Conservation (phyloP, 2,797 vertebrate species). For the Characodon lateralis region DNA sequence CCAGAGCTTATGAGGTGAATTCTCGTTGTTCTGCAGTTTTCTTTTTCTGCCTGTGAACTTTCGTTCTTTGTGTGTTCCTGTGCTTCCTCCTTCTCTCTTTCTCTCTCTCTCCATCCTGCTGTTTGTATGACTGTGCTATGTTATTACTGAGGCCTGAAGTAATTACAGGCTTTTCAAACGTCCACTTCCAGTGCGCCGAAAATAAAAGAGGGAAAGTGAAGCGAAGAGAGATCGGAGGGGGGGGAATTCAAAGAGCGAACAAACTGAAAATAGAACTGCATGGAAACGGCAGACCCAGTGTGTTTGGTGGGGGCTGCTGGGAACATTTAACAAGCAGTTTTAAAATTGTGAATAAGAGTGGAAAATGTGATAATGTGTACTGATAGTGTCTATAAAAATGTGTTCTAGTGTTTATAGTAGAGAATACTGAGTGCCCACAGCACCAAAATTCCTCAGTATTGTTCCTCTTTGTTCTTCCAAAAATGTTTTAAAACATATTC, state of each 20-base stretch:
- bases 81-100: constrained; percentile 17
- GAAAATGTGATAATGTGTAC: constrained; percentile 70
- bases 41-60: constrained; percentile 16
- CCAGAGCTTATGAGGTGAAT: constrained; percentile 89
- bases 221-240: constrained; percentile 56
- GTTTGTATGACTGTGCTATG: constrained; percentile 77
- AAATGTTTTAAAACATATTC: constrained; percentile 8
- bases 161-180: constrained; percentile 82
- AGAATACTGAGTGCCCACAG: constrained; percentile 19
- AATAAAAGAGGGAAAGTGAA: constrained; percentile 80
- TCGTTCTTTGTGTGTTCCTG: constrained; percentile 20
- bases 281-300: constrained; percentile 59
- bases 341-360: constrained; percentile 58
- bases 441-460: constrained; percentile 10
- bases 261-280: constrained; percentile 79
- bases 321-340: constrained; percentile 58
- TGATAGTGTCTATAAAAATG: constrained; percentile 49
- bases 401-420: constrained; percentile 23
- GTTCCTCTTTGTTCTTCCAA: neutral
- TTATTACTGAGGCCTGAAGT: constrained; percentile 80
- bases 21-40: constrained; percentile 8
- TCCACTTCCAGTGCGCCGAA: constrained; percentile 76
- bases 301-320: constrained; percentile 36
- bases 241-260: constrained; percentile 78
- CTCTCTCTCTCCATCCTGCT: constrained; percentile 37